These are phyloP conservation scores for Machimus atricapillus DNA, from an alignment of 2,888 invertebrate species.

Conservation along the genomic window DNA sequence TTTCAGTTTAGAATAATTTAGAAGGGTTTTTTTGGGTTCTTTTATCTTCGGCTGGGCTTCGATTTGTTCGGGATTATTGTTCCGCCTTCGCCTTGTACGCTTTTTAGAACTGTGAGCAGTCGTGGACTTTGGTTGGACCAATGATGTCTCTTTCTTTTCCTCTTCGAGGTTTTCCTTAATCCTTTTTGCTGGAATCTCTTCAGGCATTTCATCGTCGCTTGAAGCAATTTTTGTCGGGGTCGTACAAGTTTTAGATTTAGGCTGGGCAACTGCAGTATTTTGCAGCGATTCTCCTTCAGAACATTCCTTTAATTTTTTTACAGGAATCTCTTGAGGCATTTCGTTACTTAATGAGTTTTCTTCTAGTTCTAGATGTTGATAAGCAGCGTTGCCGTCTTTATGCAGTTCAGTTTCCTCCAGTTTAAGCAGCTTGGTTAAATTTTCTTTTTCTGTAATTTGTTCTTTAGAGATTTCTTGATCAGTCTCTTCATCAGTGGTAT, in stretches of 20 bases:
- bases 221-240: background rate
- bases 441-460: background rate
- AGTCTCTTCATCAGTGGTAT: slow-evolving; percentile 34
- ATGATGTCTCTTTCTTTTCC: background rate
- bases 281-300: background rate
- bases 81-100: background rate
- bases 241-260: background rate
- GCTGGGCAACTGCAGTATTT: too few species aligned
- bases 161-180: background rate
- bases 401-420: background rate
- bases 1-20: slow-evolving; percentile 55
- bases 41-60: background rate
- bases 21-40: slow-evolving; percentile 47
- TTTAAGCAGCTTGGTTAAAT: background rate
- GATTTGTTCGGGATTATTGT: background rate
- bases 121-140: background rate
- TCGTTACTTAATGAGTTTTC: background rate
- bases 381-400: background rate
- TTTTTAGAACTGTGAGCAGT: slow-evolving; percentile 28
- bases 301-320: background rate
- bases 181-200: slow-evolving; percentile 56
- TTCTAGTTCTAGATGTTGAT: background rate
- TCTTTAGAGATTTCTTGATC: slow-evolving; percentile 2
- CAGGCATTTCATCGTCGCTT: slow-evolving; percentile 64
- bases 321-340: background rate